A percentile compares a stretch with the other conserved stretches of the same genome.
These are phyloP conservation scores for Scaptomyza graminum DNA, from an alignment of 1,140 invertebrate species.

Conservation along the genomic window DNA sequence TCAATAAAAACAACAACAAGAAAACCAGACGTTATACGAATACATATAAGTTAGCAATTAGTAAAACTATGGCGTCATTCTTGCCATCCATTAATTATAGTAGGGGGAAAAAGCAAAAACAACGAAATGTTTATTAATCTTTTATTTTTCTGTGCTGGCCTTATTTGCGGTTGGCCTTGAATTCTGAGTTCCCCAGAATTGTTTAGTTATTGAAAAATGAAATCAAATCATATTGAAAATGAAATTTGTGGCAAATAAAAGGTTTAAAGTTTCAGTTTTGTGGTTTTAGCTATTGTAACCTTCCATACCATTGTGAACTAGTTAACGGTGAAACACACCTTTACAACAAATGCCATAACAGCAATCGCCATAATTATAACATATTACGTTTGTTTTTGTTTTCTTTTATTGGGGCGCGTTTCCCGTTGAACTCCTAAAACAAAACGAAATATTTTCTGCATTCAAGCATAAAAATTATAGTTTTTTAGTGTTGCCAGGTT, in stretches of 20 bases:
- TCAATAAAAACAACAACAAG: constrained; percentile 10
- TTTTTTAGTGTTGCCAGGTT: constrained; percentile 11
- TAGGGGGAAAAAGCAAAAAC: not conserved
- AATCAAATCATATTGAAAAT: constrained; percentile 40
- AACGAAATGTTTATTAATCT: constrained; percentile 5
- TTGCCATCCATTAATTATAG: constrained; percentile 26
- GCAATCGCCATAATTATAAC: constrained; percentile 45
- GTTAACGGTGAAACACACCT: constrained; percentile 22
- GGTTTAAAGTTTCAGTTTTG: constrained; percentile 33
- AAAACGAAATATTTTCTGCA: constrained; percentile 12
- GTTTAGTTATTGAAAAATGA: constrained; percentile 35
- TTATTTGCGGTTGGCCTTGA: constrained; percentile 68
- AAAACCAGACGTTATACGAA: not conserved
- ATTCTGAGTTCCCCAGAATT: constrained; percentile 56
- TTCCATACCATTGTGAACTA: not conserved
- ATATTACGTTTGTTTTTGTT: constrained; percentile 31
- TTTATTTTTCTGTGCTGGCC: constrained; percentile 28
- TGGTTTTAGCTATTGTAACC: constrained; percentile 7
- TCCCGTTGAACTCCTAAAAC: not conserved
- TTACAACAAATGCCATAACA: constrained; percentile 14
- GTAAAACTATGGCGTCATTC: constrained; percentile 36
- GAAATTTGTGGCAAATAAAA: constrained; percentile 18
- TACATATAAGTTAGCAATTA: constrained; percentile 1
- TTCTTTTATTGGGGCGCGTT: constrained; percentile 30
- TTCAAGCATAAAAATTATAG: constrained; percentile 42